Evolutionary conservation across 2,888 invertebrate genomes (phyloP).

Genomic region (Ectobius pallidus): DNA sequence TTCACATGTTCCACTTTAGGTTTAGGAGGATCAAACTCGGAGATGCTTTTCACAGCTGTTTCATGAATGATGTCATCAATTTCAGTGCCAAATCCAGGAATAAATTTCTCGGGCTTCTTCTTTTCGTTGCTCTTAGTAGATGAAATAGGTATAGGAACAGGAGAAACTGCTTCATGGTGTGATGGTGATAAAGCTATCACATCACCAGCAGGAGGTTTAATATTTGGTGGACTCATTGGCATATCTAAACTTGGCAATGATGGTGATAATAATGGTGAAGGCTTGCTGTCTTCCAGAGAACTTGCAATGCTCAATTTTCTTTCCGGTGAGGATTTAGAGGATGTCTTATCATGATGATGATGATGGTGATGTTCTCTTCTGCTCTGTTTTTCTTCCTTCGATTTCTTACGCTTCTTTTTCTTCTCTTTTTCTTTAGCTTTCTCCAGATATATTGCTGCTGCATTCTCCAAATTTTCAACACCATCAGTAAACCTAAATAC

Average conservation of each 20-base stretch:
- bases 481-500: conserved; percentile 68
- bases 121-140: conserved; percentile 42
- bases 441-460: conserved; percentile 49
- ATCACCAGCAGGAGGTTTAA: conserved; percentile 34
- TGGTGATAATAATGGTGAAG: conserved; percentile 27
- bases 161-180: conserved; percentile 42
- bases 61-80: conserved; percentile 76
- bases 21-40: conserved; percentile 52
- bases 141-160: conserved; percentile 46
- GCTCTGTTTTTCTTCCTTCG: conserved; percentile 75
- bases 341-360: conserved; percentile 63
- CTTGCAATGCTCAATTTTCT: conserved; percentile 27
- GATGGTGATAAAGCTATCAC: background rate
- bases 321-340: conserved; percentile 34
- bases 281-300: conserved; percentile 36
- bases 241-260: conserved; percentile 38
- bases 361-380: conserved; percentile 72
- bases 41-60: conserved; percentile 80
- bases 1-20: conserved; percentile 48
- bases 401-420: conserved; percentile 85
- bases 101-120: conserved; percentile 66
- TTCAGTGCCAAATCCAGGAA: conserved; percentile 69
- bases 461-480: conserved; percentile 61
- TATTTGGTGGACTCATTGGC: conserved; percentile 32
- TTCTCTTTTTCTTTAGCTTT: conserved; percentile 78